Base-by-base conservation (phyloP, 1,140 invertebrate species). In the Anastatus disparis region DNA sequence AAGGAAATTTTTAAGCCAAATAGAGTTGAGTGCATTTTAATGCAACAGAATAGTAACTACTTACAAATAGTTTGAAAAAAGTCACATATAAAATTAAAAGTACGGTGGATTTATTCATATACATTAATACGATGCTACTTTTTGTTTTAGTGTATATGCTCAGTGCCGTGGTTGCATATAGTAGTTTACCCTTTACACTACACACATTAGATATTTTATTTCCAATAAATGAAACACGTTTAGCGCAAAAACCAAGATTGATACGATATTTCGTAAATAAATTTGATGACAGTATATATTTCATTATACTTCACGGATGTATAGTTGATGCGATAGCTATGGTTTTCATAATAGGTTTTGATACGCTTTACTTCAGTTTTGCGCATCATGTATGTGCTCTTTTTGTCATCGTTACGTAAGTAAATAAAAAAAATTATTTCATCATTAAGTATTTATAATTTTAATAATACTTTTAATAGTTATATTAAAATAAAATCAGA, bases 321-420 rank as follows among this genome's bases (percentile, higher is more conserved):
- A 22, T 27, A 13, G 24, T 35, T 17, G 67, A 70, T 26, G 22
- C 24, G 9, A 8, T 53, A 7, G 15, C n/a, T n/a, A 70, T 70
- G 12, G 17, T 61, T 12, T 59, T 69, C 13, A 50, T 69, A 3
- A 50, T 69, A 4, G 66, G 66, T 8, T 61, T 59, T 26, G 66
- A 69, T 20, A 69, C 66, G 2, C 44, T 69, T 17, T 50, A 24
- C 13, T 50, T 59, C 20, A 46, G 24, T 31, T 31, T 62, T 17
- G 17, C 50, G 2, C 31, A 70, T 40, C 58, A 70, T 9, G 55
- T 20, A 0, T 70, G 58, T 15, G 48, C 58, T 15, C 38, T 70
- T 4, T 70, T 70, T 22, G 35, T 44, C 0, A 55, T 70, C 13
- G 58, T 70, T 3, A 22, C 31, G 67, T 70, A 42, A 48, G 58